phyloP scores from a whole-genome alignment of 2,113 vertebrate species.

The Sorex fumeus region DNA sequence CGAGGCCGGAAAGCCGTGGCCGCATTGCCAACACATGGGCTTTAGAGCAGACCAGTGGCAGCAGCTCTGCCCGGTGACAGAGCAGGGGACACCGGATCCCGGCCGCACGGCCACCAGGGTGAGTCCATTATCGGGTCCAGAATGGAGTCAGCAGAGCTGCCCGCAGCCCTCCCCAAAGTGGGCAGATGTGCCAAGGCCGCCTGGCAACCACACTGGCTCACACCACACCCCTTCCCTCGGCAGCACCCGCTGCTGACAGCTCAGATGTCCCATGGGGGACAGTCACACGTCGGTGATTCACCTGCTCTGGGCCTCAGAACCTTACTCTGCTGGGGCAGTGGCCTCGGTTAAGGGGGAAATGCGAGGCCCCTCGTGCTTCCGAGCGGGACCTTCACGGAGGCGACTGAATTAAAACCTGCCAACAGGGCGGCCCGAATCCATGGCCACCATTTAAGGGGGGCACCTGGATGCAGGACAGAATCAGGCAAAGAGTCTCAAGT shows the following conservation, averaged over 20 bases:
- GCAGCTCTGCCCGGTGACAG: neutral
- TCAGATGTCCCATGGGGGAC: rapidly evolving
- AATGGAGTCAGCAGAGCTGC: neutral
- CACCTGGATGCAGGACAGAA: neutral
- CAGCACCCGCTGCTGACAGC: too few species aligned
- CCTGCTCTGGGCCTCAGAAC: neutral
- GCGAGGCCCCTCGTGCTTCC: neutral
- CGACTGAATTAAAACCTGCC: neutral
- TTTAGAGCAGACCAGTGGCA: neutral
- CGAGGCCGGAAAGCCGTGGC: neutral
- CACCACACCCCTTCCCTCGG: too few species aligned
- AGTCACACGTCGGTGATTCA: neutral
- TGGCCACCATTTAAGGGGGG: neutral
- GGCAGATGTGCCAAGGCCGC: neutral
- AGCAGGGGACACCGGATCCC: neutral
- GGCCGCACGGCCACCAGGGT: too few species aligned
- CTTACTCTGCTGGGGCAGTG: neutral
- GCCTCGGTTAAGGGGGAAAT: too few species aligned
- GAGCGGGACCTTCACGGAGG: neutral
- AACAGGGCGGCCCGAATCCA: neutral
- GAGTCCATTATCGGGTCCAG: neutral
- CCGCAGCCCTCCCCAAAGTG: neutral
- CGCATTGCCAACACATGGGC: neutral
- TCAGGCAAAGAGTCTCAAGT: neutral
- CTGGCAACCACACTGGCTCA: too few species aligned